phyloP scores from a whole-genome alignment of 2,797 vertebrate genomes.

The Galago senegalensis region DNA sequence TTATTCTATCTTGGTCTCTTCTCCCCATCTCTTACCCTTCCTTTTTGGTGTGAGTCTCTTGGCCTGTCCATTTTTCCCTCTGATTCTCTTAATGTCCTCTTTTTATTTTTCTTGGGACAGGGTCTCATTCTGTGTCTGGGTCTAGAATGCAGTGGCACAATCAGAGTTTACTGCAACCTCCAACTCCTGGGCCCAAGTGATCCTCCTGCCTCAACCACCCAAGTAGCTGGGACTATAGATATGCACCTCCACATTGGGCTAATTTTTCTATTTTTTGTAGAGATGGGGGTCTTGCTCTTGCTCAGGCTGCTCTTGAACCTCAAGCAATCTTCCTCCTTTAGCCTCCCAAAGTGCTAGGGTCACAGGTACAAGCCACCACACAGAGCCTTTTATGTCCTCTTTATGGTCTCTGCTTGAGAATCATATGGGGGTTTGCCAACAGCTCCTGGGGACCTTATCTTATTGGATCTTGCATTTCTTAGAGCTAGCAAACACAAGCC shows the following conservation, averaged over 20 bases:
- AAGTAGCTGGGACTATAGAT: neutral
- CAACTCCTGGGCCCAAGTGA: neutral
- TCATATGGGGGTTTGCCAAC: neutral
- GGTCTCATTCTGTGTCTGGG: neutral
- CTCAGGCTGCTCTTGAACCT: neutral
- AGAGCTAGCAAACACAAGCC: neutral
- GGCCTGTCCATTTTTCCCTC: neutral
- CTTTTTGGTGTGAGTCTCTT: slow-evolving; percentile 42
- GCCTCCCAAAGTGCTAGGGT: neutral
- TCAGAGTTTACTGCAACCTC: neutral
- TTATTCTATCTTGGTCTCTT: slow-evolving; percentile 13
- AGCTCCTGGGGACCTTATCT: slow-evolving; percentile 12
- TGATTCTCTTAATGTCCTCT: neutral
- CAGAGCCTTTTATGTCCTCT: neutral
- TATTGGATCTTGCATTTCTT: neutral
- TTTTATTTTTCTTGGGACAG: neutral
- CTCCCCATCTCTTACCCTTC: neutral
- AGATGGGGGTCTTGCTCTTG: neutral
- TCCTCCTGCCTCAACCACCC: neutral
- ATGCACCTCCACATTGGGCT: neutral
- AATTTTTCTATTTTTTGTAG: neutral
- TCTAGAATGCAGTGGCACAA: neutral
- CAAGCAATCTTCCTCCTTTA: neutral
- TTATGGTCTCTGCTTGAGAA: neutral
- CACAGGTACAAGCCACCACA: neutral